Evolutionary conservation across 2,797 vertebrate species (phyloP), one percentile per base, ranked within the genome.

Genomic region (Neomorphus geoffroyi): DNA sequence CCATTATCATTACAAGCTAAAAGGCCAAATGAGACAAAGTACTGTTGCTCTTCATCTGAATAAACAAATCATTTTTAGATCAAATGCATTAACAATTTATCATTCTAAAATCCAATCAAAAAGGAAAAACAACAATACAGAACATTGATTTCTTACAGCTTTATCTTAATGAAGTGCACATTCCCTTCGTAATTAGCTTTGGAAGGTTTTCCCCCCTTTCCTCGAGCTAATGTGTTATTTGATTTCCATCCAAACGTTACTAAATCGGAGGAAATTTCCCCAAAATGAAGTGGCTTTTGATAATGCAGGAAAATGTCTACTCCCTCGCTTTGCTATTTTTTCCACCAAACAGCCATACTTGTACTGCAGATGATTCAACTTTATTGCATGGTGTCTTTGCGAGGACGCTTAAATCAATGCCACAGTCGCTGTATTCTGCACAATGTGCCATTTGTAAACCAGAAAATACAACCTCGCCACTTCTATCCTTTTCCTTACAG

Each of bases 131-230:
- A 97, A 97, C 96, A 94, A 94, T 93, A 78, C 70, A 87, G 73
- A 95, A 93, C 95, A 95, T 97, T 80, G 93, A 96, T 97, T 93
- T 95, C 82, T 88, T 90, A 91, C 86, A 94, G 87, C 96, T 94
- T 88, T 92, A 96, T 96, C 93, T 92, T 92, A 83, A 96, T 92
- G 92, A 96, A 94, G 95, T 88, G 43, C 93, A 95, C 94, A 83
- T 96, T 97, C 95, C 93, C 91, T 94, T 88, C 3, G 93, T 97
- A 97, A 97, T 97, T 97, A 97, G 96, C 97, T 97, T 91, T 92
- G 86, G 94, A 95, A 95, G n/a, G 11, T 61, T 88, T 62, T 37
- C 2, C 6, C 74, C 74, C 62, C 58, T 74, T 88, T 94, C 74
- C 65, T 61, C 73, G 75, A 91, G 78, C 84, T 97, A 97, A 97